Conservation (phyloP, 2,113 vertebrate genomes). For the Neodon shergylaensis region DNA sequence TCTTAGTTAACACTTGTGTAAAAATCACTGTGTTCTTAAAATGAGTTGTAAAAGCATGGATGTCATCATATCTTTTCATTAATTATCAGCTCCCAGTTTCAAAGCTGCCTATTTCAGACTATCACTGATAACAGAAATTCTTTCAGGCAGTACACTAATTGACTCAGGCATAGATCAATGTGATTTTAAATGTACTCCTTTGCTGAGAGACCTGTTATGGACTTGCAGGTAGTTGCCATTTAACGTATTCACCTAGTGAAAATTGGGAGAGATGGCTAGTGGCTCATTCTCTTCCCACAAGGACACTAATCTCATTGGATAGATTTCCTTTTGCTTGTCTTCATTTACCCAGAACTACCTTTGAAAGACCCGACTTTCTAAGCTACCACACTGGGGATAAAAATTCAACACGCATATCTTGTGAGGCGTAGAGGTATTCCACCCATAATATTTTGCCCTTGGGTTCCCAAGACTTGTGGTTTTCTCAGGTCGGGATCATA, state of each 20-base stretch:
- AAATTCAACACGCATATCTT: neutral
- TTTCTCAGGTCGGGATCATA: neutral
- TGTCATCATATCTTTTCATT: neutral
- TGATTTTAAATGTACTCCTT: neutral
- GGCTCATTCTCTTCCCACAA: neutral
- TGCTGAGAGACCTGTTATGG: neutral
- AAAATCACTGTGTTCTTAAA: neutral
- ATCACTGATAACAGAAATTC: neutral
- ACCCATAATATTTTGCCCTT: too few species aligned
- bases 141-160: neutral
- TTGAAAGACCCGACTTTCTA: neutral
- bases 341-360: neutral
- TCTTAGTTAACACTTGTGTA: neutral
- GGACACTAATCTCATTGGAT: neutral
- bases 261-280: too few species aligned
- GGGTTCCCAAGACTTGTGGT: neutral
- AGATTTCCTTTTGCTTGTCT: rapidly evolving
- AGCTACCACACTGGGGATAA: neutral
- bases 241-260: rapidly evolving
- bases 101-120: neutral
- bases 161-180: neutral
- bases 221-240: neutral
- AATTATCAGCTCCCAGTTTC: neutral
- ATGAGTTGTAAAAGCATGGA: neutral
- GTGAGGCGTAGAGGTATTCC: neutral